Evolutionary conservation across 2,888 invertebrate genomes (phyloP), one percentile per base, ranked within the genome.

Genomic region (Trichacis sp.): DNA sequence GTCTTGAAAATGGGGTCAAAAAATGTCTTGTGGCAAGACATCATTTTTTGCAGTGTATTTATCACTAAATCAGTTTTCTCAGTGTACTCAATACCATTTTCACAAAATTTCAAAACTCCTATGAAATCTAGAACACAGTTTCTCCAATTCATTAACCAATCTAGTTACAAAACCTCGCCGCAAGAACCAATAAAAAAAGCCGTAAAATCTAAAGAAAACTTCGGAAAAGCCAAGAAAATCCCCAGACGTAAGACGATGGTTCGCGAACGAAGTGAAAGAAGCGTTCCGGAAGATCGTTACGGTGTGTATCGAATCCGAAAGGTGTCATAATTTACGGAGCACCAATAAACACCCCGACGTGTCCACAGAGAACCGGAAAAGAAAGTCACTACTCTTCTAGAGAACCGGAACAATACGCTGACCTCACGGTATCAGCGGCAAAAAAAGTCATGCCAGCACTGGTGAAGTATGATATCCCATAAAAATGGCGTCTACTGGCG

Each of bases 251-350:
- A 11, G 14, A 2, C 4, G 9, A 15, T 15, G 2, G 14, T 24
- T 24, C 24, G 24, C 40, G 14, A 40, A 14, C 15, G 9, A 15
- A 9, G 40, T 12, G 15, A 9, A 40, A 40, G 15, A 40, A 40
- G 40, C 40, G 20, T 38, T 42, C 18, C 36, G 8, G 36, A 20
- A 17, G 49, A 29, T 56, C 40, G 42, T 49, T 56, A 56, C 38
- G 20, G 14, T 20, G 42, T 47, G 38, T 18, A 57, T 50, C 42
- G 43, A 42, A 57, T 57, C 57, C 40, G 15, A 33, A 4, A 30
- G 50, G 43, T 15, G 50, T 50, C 50, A 36, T 57, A 43, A 57
- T 57, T 50, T 57, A 50, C 43, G 40, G 36, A n/a, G 43, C 12
- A 14, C 50, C 56, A 49, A 49, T 57, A 57, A 57, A 50, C 57